Base-by-base conservation (phyloP, 2,113 vertebrate species). In the Arothron firmamentum region DNA sequence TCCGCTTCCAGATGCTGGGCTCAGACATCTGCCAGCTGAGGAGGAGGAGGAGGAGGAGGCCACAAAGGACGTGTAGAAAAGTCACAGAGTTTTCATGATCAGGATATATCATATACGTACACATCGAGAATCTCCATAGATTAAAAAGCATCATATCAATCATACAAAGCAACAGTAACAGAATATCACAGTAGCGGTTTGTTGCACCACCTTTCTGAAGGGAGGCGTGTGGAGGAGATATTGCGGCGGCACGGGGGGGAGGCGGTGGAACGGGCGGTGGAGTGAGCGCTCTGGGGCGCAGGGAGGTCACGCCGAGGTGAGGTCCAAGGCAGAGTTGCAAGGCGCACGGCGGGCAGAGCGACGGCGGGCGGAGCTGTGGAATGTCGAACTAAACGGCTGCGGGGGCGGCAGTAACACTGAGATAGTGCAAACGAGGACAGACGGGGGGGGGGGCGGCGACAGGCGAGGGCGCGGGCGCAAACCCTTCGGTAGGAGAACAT, bases 331-430 rank as follows among this genome's bases (percentile, higher is more conserved):
- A 71, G 42, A 43, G 42, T 6, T 43, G 9, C n/a, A n/a, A 13
- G 7, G 15, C 12, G 42, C 9, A 43, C 12, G 10, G 15, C 42
- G 15, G 60, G 60, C 59, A 67, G 61, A 53, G 70, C 65, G 54
- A 62, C 45, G 21, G 21, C 21, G 74, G 62, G 65, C 62, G 63
- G 53, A 58, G 60, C 23, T 15, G 45, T 71, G 80, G 79, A 82
- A 84, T 87, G 83, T 84, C 31, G 56, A 78, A 80, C 28, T 31
- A 31, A 76, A 65, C 87, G 82, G 91, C 79, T 79, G 77, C 85
- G 87, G 92, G 91, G 89, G 92, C 94, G 95, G 94, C 95, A 95
- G 94, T 97, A 96, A 98, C 95, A 96, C 92, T 96, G 94, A 96
- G 94, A 93, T 94, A 95, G 95, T 98, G 94, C 94, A 96, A 95